Evolutionary conservation across 2,113 vertebrate species (phyloP), one percentile per base, ranked within the genome.

Genomic region (Misgurnus anguillicaudatus): DNA sequence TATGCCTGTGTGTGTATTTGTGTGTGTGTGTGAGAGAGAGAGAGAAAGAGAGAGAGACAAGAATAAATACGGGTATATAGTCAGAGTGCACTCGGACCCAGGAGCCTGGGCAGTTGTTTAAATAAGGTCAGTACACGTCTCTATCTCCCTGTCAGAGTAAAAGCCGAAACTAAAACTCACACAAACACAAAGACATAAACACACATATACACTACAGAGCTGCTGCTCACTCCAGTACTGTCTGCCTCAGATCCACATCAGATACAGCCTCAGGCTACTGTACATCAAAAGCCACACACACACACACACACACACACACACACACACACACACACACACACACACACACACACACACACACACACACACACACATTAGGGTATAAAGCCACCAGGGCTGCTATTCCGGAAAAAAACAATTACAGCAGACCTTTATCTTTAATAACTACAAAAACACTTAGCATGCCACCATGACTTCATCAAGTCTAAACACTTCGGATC

Each of bases 101-200:
- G 87, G 88, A 81, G 89, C 89, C 81, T 84, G 67, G 84, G 86
- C 87, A 89, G 90, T 92, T 92, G 90, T 92, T 91, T 93, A 92
- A 91, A 92, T 86, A 91, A 91, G 89, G 91, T 91, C 89, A 91
- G 89, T 85, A 87, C 82, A 85, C 84, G 51, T 31, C 51, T 66
- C 72, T 38, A 57, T 39, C 48, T 72, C 61, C 24, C 70, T 39
- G 62, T 77, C 55, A 47, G 24, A 31, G 24, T n/a, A n/a, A n/a
- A n/a, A n/a, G n/a, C n/a, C n/a, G n/a, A n/a, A n/a, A n/a, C n/a
- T n/a, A n/a, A n/a, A n/a, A n/a, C n/a, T n/a, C n/a, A n/a, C 58
- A 72, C 61, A 68, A 42, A 61, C 67, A 67, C 79, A 74, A 41
- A 74, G 73, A 73, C 51, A 67, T 65, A 67, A 69, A 84, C 51